phyloP scores from a whole-genome alignment of 1,140 invertebrate genomes.

The Drosophila punjabiensis region DNA sequence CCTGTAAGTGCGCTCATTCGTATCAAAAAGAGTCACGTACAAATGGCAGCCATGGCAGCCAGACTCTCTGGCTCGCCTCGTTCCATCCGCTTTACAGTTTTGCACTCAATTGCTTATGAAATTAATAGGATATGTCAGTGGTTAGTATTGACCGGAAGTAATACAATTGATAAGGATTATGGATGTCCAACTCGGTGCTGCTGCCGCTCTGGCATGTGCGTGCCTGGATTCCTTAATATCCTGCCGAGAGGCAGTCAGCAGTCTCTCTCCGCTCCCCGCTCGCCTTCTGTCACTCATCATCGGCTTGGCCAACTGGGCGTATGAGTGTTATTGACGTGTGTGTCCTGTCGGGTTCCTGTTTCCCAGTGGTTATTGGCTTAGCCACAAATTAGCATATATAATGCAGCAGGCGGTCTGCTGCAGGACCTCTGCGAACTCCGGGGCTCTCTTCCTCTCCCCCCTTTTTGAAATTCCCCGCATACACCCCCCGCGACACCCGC shows the following conservation, averaged over 20 bases:
- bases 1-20: constrained; percentile 75
- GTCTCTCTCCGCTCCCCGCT: neutral
- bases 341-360: constrained; percentile 42
- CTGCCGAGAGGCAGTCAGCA: constrained; percentile 6
- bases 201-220: constrained; percentile 27
- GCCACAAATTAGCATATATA: constrained; percentile 65
- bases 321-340: constrained; percentile 77
- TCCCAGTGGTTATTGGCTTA: constrained; percentile 54
- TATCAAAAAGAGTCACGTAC: constrained; percentile 81
- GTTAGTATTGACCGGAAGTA: constrained; percentile 85
- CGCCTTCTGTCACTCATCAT: constrained; percentile 41
- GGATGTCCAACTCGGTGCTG: constrained; percentile 57
- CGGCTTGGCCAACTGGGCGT: constrained; percentile 76
- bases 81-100: constrained; percentile 75
- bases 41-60: constrained; percentile 41
- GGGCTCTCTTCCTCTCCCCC: neutral
- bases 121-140: constrained; percentile 85
- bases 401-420: constrained; percentile 36
- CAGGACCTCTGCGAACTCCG: constrained; percentile 1
- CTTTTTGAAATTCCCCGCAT: too few species aligned
- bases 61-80: constrained; percentile 24
- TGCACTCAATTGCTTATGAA: constrained; percentile 85
- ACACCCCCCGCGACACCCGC: neutral
- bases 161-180: constrained; percentile 85
- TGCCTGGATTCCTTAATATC: constrained; percentile 43